Evolutionary conservation across 2,113 vertebrate genomes (phyloP), one percentile per base, ranked within the genome.

Genomic region (Colistium nudipinnis): DNA sequence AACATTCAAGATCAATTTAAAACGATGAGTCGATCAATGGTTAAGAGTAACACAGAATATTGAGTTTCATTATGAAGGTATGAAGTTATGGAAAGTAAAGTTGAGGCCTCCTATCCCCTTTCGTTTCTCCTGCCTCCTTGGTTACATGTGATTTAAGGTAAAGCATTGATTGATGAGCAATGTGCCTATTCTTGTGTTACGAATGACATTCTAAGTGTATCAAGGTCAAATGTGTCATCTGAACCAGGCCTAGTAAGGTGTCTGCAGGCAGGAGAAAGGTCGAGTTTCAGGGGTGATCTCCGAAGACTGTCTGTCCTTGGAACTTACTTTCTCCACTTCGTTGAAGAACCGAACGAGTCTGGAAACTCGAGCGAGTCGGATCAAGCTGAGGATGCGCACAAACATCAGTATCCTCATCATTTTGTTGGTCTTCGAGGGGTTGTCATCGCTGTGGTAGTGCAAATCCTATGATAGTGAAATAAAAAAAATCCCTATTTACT

Each of bases 361-460:
- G 55, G 91, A 91, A 11, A 93, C 89, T 3, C 90, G 87, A 27
- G 93, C 90, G 48, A 93, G 82, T 16, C 91, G 74, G 66, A 93
- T 86, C 64, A 94, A 49, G 22, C 91, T 93, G 61, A 94, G 77
- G 80, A 93, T 92, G 38, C 91, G 83, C 27, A 89, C 90, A 43
- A 94, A 93, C 90, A 93, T 93, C 36, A 94, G 83, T 3, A 93
- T 89, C 47, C 92, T 80, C 88, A 93, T 88, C 90, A 94, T 89
- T 78, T 73, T 92, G 78, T 87, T 90, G 73, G 92, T 85, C 76
- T 92, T 88, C 19, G 87, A 90, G 1, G 89, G 88, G 45, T 67
- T 88, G 67, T 86, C 81, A 0, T 92, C 74, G 0, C 63, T 87
- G 24, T 88, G 66, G 74, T 91, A 87, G 0, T 88, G 83, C 4